Evolutionary conservation across 2,888 invertebrate genomes (phyloP).

Genomic region (Sarcophaga carnaria): DNA sequence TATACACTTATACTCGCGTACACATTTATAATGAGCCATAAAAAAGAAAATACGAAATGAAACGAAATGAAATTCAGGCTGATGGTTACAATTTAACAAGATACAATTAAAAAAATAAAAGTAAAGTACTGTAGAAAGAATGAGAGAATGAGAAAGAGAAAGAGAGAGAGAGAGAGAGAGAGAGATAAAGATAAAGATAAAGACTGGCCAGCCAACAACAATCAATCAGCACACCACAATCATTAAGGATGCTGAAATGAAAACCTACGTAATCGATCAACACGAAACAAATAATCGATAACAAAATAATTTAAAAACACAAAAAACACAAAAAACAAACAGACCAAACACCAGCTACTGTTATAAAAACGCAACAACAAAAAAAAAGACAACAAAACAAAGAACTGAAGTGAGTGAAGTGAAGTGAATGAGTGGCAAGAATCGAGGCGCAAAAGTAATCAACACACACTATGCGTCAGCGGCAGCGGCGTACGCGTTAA

Average conservation of each 20-base stretch:
- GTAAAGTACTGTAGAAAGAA: not conserved
- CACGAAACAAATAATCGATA: constrained; percentile 47
- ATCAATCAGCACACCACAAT: constrained; percentile 28
- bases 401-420: not conserved
- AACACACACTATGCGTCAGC: constrained; percentile 53
- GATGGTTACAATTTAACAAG: not conserved
- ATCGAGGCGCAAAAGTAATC: constrained; percentile 70
- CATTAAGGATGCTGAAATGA: constrained; percentile 41
- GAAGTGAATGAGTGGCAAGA: constrained; percentile 43
- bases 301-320: constrained; percentile 10
- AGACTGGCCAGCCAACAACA: not conserved
- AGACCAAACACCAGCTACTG: constrained; percentile 65
- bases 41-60: not conserved
- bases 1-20: not conserved
- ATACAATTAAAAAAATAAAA: not conserved
- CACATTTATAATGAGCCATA: not conserved
- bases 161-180: no score
- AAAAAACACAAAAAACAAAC: constrained; percentile 7
- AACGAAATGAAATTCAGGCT: not conserved
- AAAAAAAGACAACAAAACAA: constrained; percentile 56
- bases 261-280: constrained; percentile 66
- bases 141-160: no score
- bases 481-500: constrained; percentile 57
- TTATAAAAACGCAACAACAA: constrained; percentile 8
- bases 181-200: no score